Evolutionary conservation across 1,140 invertebrate genomes (phyloP).

Genomic region (Eumaeus atala): DNA sequence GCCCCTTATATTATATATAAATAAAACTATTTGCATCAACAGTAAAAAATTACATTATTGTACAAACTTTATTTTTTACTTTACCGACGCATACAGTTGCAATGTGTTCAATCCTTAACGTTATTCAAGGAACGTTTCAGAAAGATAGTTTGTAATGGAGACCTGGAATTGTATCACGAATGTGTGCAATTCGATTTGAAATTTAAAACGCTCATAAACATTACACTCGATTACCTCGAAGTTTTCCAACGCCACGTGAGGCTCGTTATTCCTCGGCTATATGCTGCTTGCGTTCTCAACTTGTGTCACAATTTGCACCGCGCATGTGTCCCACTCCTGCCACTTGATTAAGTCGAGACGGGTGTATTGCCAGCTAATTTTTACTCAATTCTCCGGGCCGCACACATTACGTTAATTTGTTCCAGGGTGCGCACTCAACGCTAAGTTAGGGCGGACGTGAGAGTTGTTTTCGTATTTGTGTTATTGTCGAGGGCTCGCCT

Average conservation of each 20-base stretch:
- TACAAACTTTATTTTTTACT: no score
- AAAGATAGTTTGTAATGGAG: constrained; percentile 34
- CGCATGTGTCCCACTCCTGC: constrained; percentile 5
- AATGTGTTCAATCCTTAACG: no score
- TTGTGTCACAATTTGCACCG: constrained; percentile 14
- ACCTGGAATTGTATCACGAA: constrained; percentile 35
- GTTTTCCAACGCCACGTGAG: constrained; percentile 32
- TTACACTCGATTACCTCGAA: constrained; percentile 42
- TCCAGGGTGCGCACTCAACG: constrained; percentile 37
- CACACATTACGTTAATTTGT: constrained; percentile 47
- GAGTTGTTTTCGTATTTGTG: constrained; percentile 30
- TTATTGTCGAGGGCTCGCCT: constrained; percentile 16
- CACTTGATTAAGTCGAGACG: constrained; percentile 13
- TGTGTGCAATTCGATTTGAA: constrained; percentile 37
- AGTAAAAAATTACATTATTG: no score
- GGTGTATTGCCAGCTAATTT: constrained; percentile 30
- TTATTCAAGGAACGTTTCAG: constrained; percentile 22
- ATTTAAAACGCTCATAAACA: constrained; percentile 53
- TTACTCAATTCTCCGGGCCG: constrained; percentile 32
- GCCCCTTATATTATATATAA: no score
- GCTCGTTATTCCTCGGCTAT: constrained; percentile 30
- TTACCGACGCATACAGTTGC: no score
- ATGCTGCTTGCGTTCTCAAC: constrained; percentile 23
- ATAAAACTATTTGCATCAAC: no score
- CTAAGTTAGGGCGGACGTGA: constrained; percentile 34